Conservation (phyloP, 2,888 invertebrate species). For the Nomada goodeniana region DNA sequence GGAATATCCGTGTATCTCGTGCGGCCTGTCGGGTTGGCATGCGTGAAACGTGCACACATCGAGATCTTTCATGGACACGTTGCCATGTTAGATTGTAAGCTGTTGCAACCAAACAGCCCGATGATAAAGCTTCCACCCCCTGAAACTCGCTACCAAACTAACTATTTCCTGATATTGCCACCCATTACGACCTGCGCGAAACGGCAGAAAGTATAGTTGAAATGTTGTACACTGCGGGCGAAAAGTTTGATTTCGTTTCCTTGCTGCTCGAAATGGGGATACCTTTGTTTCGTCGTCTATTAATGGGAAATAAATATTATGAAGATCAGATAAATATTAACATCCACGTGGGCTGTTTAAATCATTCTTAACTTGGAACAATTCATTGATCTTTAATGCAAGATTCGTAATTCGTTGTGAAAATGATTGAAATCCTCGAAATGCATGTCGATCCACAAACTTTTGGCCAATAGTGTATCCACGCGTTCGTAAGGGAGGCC, state of each 20-base stretch:
- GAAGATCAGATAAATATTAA: too few species aligned
- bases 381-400: too few species aligned
- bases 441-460: too few species aligned
- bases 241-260: too few species aligned
- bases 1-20: conserved; percentile 38
- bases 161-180: conserved; percentile 68
- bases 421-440: too few species aligned
- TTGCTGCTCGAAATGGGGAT: too few species aligned
- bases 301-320: too few species aligned
- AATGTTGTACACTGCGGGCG: too few species aligned
- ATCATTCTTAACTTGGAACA: too few species aligned
- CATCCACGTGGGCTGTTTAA: too few species aligned
- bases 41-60: background rate
- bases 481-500: conserved; percentile 28
- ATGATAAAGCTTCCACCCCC: conserved; percentile 59
- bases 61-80: conserved; percentile 26
- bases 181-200: conserved; percentile 53
- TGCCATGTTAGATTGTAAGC: conserved; percentile 64
- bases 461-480: background rate
- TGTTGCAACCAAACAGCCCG: conserved; percentile 54
- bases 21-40: background rate
- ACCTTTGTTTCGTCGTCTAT: too few species aligned
- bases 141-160: conserved; percentile 63
- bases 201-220: conserved; percentile 23
- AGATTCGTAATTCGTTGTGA: too few species aligned